Base-by-base conservation (phyloP, 1,140 invertebrate genomes). In the Mamestra configurata region DNA sequence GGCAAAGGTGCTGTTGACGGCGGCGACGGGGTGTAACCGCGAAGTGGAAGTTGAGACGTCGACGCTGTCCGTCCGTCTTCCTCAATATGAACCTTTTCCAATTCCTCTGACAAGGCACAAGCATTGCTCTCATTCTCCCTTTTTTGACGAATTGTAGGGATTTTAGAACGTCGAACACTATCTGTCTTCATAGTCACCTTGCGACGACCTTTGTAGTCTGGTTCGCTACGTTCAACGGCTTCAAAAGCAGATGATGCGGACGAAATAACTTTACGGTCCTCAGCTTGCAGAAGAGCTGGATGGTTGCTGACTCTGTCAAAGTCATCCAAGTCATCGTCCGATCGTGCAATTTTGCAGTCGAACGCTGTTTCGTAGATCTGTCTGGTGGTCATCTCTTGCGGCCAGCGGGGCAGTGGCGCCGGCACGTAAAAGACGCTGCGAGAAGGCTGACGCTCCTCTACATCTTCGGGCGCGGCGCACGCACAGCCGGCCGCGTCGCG, bases 351-450 rank as follows among this genome's bases (percentile, higher is more conserved):
- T 90, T 98, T 98, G 89, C 97, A 98, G 91, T 98, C 98, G 93
- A 98, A 98, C 51, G 98, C 98, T 46, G 98, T 98, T 93, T 98
- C 98, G 89, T 98, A 98, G 37, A 98, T 96, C 90, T 97, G 97
- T 84, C 97, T 96, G 81, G 94, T 93, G 77, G 93, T 93, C 95
- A 95, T 95, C 84, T 95, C 94, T 97, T 96, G 88, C 96, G 93
- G 93, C 93, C 93, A 95, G 96, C 84, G 96, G 95, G 97, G 97
- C 97, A 88, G 96, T 95, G 96, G 96, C 85, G 95, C 94, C 87
- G 96, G 96, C 87, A 96, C 95, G 87, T 96, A 96, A 92, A 96
- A 96, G 77, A 96, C 95, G 90, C 96, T 96, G 73, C 96, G 96
- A 89, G 96, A 95, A 82, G 95, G 87, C 84, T 96, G 96, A 88